Evolutionary conservation across 2,797 vertebrate genomes (phyloP), one percentile per base, ranked within the genome.

Genomic region (Novumbra hubbsi): DNA sequence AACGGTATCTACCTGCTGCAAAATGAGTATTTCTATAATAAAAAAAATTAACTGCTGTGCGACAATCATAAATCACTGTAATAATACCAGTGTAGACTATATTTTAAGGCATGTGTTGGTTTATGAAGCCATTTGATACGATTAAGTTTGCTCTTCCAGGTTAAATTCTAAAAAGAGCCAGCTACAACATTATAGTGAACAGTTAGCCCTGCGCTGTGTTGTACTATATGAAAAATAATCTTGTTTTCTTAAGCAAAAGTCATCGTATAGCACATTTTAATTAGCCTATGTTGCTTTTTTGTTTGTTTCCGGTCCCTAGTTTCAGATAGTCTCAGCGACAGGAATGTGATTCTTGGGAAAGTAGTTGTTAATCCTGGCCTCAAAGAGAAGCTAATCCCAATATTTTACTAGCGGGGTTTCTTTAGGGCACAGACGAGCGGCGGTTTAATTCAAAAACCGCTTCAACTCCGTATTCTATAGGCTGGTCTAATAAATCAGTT

Each of bases 311-410:
- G 85, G 86, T 80, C 64, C 78, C 84, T 86, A 73, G 83, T 71
- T 79, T 87, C 81, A 78, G 68, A 87, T 67, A 75, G 71, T 80
- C 72, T 72, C 28, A 81, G 84, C 86, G 88, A 88, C 83, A 84
- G 84, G 83, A 87, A 87, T 82, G 86, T 73, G 78, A 67, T 73
- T 73, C 76, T 89, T 78, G 88, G 84, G 88, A 91, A 89, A 88
- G 86, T 83, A 80, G 85, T 45, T 72, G 73, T 90, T 91, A 94
- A 93, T 93, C 91, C 92, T 69, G 76, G 87, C 87, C 88, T 92
- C 88, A 90, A 90, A 91, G 82, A 92, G 80, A 88, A 83, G 86
- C 85, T 92, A 94, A 93, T 94, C 91, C 90, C 88, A 91, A 89
- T 89, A 91, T 92, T 91, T 88, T 80, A 90, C 87, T 86, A 76